Conservation (phyloP, 2,888 invertebrate species). For the Leistus spinibarbis region DNA sequence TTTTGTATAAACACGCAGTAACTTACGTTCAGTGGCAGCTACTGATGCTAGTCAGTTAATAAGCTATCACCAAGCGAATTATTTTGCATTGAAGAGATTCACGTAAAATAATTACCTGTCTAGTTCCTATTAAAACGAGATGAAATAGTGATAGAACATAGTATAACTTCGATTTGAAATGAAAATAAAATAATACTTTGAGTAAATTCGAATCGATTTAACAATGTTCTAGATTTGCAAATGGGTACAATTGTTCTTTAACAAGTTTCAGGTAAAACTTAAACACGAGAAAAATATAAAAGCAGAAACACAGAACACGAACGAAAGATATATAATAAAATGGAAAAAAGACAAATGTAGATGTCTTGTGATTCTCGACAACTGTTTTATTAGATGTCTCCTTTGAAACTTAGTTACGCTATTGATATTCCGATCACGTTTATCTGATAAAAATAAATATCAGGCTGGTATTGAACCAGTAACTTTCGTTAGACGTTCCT, state of each 20-base stretch:
- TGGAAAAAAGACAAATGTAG: constrained; percentile 26
- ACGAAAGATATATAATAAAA: background rate
- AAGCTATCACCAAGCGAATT: too few relatives aligned
- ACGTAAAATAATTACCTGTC: too few relatives aligned
- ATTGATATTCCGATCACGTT: constrained; percentile 25
- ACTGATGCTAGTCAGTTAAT: too few relatives aligned
- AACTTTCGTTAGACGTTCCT: constrained; percentile 25
- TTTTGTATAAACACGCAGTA: too few relatives aligned
- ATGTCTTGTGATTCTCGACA: constrained; percentile 30
- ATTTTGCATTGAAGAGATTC: too few relatives aligned
- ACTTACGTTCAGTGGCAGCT: too few relatives aligned
- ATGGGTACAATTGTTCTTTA: background rate
- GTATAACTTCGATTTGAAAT: background rate
- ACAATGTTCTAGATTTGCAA: background rate
- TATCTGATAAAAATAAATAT: constrained; percentile 38
- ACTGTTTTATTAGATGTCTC: constrained; percentile 31
- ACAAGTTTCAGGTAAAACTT: background rate
- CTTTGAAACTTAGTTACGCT: constrained; percentile 1
- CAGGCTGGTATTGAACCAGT: constrained; percentile 5
- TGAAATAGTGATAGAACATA: background rate
- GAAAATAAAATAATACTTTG: background rate
- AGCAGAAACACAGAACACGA: background rate
- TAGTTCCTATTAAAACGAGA: too few relatives aligned
- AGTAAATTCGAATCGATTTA: background rate
- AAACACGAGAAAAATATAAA: background rate